Conservation (phyloP, 53 echinoderm and acorn worm genomes). For the Paelopatides confundens region DNA sequence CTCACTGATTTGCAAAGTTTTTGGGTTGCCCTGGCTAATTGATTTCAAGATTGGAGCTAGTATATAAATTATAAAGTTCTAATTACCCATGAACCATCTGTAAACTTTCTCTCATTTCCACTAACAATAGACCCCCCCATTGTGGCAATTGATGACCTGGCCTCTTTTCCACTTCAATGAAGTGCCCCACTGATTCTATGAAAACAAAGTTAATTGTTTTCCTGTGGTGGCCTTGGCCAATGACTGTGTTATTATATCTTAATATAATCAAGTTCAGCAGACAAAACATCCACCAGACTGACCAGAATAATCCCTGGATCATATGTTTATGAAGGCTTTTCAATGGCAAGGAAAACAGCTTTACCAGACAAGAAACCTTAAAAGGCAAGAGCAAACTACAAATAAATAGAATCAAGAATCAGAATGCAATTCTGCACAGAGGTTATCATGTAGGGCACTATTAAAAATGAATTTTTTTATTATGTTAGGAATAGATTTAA, state of each 20-base stretch:
- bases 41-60: too few relatives aligned
- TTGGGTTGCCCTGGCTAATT: too few relatives aligned
- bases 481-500: too few relatives aligned
- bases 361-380: neutral
- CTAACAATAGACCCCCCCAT: too few relatives aligned
- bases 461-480: too few relatives aligned
- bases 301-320: neutral
- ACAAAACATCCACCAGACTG: neutral
- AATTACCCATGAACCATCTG: too few relatives aligned
- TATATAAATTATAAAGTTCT: too few relatives aligned
- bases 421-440: too few relatives aligned
- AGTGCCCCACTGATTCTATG: neutral
- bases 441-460: too few relatives aligned
- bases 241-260: neutral
- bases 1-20: too few relatives aligned
- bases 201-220: slow-evolving; percentile 13
- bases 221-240: neutral
- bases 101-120: too few relatives aligned
- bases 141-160: neutral
- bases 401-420: neutral
- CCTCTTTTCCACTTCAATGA: neutral
- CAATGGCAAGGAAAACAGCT: neutral
- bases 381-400: neutral
- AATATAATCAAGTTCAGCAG: slow-evolving; percentile 1
- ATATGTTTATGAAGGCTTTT: neutral